Evolutionary conservation across 2,888 invertebrate genomes (phyloP).

Genomic region (Cosmopolites sordidus): DNA sequence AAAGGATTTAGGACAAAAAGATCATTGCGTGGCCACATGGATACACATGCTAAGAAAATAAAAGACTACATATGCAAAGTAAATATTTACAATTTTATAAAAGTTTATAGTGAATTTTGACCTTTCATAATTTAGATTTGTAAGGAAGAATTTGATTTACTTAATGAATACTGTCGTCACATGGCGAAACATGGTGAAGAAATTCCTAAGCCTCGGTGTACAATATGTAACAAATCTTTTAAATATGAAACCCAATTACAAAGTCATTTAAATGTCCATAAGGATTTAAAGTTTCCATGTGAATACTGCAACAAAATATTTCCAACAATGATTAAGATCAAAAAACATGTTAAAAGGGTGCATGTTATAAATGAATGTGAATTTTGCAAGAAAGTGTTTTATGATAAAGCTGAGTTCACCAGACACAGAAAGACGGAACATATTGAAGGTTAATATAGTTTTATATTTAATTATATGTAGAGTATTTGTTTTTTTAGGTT

Average conservation of each 20-base stretch:
- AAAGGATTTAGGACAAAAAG: slow-evolving; percentile 36
- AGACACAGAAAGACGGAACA: slow-evolving; percentile 35
- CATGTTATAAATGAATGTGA: slow-evolving; percentile 38
- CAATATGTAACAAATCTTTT: slow-evolving; percentile 35
- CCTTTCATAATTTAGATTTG: slow-evolving; percentile 32
- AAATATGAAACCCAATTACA: slow-evolving; percentile 34
- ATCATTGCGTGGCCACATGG: slow-evolving; percentile 35
- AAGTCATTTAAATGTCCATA: slow-evolving; percentile 35
- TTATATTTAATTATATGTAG: background rate
- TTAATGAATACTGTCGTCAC: slow-evolving; percentile 32
- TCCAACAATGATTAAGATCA: slow-evolving; percentile 35
- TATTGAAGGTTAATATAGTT: slow-evolving; percentile 24
- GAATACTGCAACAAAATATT: slow-evolving; percentile 39
- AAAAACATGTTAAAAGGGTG: slow-evolving; percentile 37
- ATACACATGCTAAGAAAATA: slow-evolving; percentile 34
- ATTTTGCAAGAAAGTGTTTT: slow-evolving; percentile 37
- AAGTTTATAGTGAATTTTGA: background rate
- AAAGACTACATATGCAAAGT: slow-evolving; percentile 38
- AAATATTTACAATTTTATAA: slow-evolving; percentile 5
- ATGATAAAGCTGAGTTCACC: slow-evolving; percentile 36
- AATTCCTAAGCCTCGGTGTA: slow-evolving; percentile 33
- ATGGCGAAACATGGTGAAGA: slow-evolving; percentile 32
- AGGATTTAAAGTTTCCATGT: slow-evolving; percentile 38
- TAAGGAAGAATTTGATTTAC: slow-evolving; percentile 29
- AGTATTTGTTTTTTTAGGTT: slow-evolving; percentile 4